Evolutionary conservation across 2,113 vertebrate genomes (phyloP), one percentile per base, ranked within the genome.

Genomic region (Lamprologus speciosus): DNA sequence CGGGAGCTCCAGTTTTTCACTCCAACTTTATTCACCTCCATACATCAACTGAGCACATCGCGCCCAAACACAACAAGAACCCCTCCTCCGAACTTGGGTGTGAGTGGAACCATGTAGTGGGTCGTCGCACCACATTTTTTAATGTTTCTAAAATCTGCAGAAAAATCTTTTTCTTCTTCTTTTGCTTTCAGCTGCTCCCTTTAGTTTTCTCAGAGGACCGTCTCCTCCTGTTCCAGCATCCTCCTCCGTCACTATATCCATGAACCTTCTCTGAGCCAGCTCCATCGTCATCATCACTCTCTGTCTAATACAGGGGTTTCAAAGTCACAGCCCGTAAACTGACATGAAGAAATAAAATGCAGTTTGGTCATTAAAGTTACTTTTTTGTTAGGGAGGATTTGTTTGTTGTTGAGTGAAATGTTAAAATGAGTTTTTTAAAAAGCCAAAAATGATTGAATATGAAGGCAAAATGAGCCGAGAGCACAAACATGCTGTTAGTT

Each of bases 281-380:
- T 14, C 33, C 11, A 13, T 68, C 33, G 0, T 13, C 63, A 23
- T 13, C 63, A 40, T 13, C 35, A 21, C 40, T 21, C 60, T 7
- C 35, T 21, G 11, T 40, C n/a, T 33, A 0, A 63, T 0, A 35
- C 9, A 0, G 28, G 28, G 16, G 58, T 33, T 33, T 33, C 16
- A 19, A 33, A 58, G 23, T 58, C 13, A 13, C 23, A 17, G 57
- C 57, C 28, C 16, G 2, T 33, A 19, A 1, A 10, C 16, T 33
- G 58, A 33, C 28, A 17, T 3, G 58, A 63, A 19, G 28, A 63
- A 63, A 63, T 33, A 33, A 14, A 14, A 26, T 5, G 12, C 54
- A 57, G 21, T 57, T 57, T 8, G 7, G 12, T 13, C 51, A 0
- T 11, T 11, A 5, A 21, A 54, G 51, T 54, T n/a, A 54, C 51